A percentile compares a stretch with the other conserved stretches of the same genome.
These are phyloP conservation scores for Vombatus ursinus DNA, from an alignment of 2,113 vertebrate genomes.

Conservation along the genomic window DNA sequence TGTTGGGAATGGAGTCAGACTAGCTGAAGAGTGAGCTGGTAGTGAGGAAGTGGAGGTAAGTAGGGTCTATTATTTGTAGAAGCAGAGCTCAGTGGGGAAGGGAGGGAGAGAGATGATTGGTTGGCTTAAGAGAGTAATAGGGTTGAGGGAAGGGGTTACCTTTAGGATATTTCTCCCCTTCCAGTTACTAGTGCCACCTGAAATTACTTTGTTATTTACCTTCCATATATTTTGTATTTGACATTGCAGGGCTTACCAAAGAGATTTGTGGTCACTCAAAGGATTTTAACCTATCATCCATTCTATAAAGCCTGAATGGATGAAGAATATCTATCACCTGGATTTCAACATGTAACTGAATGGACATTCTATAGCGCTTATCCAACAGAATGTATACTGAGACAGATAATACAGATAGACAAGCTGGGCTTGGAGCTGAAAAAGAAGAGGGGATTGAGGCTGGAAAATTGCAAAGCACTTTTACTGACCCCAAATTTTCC, in stretches of 20 bases:
- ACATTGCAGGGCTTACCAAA: neutral
- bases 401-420: neutral
- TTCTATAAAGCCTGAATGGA: neutral
- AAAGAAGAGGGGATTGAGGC: neutral
- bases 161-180: neutral
- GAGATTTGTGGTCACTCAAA: neutral
- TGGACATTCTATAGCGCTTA: neutral
- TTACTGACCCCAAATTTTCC: neutral
- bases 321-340: neutral
- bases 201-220: neutral
- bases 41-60: neutral
- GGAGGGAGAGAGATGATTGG: neutral
- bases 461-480: neutral
- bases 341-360: neutral
- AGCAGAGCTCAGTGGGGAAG: neutral
- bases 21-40: neutral
- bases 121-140: neutral
- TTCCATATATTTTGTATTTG: neutral
- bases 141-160: neutral
- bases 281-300: neutral
- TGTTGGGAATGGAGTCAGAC: neutral
- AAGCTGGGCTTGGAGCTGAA: neutral
- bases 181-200: neutral
- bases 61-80: neutral
- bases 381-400: neutral